These are phyloP conservation scores for Hyposmocoma kahamanoa DNA, from an alignment of 1,140 invertebrate species.

Conservation along the genomic window DNA sequence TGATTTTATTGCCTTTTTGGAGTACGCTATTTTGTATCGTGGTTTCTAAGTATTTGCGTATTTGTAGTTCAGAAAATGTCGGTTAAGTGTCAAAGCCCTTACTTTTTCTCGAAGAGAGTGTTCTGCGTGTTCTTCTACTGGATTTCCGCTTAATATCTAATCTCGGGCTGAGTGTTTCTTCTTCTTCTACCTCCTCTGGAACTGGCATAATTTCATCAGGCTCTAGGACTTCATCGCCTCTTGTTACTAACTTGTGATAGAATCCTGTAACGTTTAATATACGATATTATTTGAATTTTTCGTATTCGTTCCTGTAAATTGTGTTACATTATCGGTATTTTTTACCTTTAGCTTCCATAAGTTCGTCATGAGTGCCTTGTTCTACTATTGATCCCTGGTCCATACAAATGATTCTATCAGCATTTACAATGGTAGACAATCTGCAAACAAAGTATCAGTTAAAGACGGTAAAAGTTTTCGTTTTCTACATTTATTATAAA, in stretches of 20 bases:
- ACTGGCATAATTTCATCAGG: constrained; percentile 47
- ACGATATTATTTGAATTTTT: too few species aligned
- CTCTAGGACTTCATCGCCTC: constrained; percentile 47
- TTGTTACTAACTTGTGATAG: constrained; percentile 53
- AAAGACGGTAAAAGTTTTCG: too few species aligned
- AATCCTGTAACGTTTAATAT: constrained; percentile 46
- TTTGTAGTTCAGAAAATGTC: too few species aligned
- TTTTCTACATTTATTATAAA: too few species aligned
- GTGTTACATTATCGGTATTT: too few species aligned
- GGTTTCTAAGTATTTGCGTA: too few species aligned
- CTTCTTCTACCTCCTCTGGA: constrained; percentile 36
- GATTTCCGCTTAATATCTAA: constrained; percentile 46
- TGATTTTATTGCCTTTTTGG: too few species aligned
- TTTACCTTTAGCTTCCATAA: constrained; percentile 82
- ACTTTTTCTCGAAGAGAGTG: constrained; percentile 53
- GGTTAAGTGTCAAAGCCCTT: too few species aligned
- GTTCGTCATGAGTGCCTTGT: constrained; percentile 85
- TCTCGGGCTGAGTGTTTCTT: constrained; percentile 19
- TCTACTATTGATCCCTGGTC: constrained; percentile 83
- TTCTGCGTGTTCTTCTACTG: constrained; percentile 38
- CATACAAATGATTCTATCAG: constrained; percentile 86
- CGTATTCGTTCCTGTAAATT: too few species aligned
- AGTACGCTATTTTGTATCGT: too few species aligned
- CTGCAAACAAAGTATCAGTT: too few species aligned
- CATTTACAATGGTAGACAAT: constrained; percentile 87